phyloP scores from a whole-genome alignment of 2,888 invertebrate species.

The Sicus ferrugineus region DNA sequence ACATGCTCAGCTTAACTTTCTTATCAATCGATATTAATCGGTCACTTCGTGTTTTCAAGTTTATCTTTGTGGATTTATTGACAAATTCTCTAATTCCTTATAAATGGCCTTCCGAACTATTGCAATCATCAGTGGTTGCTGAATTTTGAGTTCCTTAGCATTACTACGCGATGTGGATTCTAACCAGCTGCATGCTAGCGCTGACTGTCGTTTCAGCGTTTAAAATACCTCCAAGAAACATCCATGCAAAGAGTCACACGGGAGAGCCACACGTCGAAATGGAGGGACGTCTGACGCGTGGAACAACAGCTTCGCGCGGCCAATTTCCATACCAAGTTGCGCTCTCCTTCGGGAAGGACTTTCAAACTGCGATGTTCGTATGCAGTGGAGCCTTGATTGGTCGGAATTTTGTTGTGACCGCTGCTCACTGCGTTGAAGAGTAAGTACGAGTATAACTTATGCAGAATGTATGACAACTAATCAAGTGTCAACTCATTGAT shows the following conservation, averaged over 20 bases:
- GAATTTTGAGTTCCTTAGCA: not conserved
- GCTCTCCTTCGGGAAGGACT: conserved; percentile 44
- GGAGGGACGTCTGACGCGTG: conserved; percentile 48
- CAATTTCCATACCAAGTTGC: conserved; percentile 54
- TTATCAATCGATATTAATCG: too few relatives aligned
- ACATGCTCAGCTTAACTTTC: too few relatives aligned
- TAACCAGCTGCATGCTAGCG: not conserved
- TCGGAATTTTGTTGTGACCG: not conserved
- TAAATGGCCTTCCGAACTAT: too few relatives aligned
- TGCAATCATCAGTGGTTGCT: not conserved
- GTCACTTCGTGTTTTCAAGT: not conserved
- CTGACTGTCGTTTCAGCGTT: not conserved
- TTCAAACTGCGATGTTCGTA: not conserved
- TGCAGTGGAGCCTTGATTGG: not conserved
- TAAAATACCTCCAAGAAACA: not conserved
- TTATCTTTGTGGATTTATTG: not conserved
- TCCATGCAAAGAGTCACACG: not conserved
- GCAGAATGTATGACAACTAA: not conserved
- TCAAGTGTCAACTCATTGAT: not conserved
- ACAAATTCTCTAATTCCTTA: too few relatives aligned
- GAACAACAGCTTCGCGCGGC: conserved; percentile 37
- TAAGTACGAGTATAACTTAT: not conserved
- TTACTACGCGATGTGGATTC: not conserved
- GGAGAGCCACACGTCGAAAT: not conserved
- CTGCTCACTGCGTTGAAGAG: conserved; percentile 6